These are phyloP conservation scores for Xerus rutilus DNA, from an alignment of 2,797 vertebrate genomes.

Conservation along the genomic window DNA sequence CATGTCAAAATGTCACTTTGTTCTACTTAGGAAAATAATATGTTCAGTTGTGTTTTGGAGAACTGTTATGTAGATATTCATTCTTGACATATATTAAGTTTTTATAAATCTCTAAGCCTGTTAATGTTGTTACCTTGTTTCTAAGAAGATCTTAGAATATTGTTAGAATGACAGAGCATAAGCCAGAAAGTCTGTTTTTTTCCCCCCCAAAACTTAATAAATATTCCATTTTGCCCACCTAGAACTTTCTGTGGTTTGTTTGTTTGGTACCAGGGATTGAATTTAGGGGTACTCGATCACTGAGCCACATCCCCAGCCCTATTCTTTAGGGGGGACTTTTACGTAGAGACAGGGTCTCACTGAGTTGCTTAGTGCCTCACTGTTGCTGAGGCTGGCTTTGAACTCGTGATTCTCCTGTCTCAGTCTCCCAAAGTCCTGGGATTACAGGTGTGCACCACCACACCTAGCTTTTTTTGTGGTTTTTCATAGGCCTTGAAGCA, in stretches of 20 bases:
- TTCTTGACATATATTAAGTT: background rate
- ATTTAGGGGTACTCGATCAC: no score
- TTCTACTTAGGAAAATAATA: conserved; percentile 28
- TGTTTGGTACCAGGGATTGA: no score
- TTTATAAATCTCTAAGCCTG: conserved; percentile 37
- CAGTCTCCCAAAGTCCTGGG: no score
- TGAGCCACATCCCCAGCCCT: no score
- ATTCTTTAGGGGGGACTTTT: no score
- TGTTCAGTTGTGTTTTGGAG: conserved; percentile 16
- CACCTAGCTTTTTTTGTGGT: background rate
- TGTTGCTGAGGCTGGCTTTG: no score
- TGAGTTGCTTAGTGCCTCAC: no score
- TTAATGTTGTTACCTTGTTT: conserved; percentile 7
- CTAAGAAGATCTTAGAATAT: conserved; percentile 1
- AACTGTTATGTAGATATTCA: background rate
- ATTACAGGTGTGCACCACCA: no score
- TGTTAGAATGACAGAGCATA: background rate
- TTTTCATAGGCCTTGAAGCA: conserved; percentile 18
- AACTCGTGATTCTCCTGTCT: no score
- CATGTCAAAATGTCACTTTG: conserved; percentile 12
- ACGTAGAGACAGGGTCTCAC: no score
- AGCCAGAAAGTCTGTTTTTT: background rate
- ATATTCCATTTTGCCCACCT: background rate
- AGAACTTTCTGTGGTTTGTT: background rate
- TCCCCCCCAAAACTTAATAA: conserved; percentile 31